These are phyloP conservation scores for Lasioglossum albipes DNA, from an alignment of 1,140 invertebrate species.

Conservation along the genomic window DNA sequence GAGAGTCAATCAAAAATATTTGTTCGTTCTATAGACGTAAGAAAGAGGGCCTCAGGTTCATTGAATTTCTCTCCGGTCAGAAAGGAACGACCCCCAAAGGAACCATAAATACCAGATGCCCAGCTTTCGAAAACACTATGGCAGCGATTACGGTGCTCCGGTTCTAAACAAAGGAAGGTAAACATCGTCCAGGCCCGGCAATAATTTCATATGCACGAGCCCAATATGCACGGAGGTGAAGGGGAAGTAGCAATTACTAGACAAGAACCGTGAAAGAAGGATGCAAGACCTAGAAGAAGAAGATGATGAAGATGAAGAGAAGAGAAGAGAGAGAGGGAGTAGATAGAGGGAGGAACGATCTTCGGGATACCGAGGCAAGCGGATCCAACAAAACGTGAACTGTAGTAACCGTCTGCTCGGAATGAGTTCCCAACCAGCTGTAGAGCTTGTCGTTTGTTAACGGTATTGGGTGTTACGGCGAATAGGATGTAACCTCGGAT, in stretches of 20 bases:
- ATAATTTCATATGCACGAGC: not conserved
- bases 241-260: not conserved
- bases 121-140: too few species aligned
- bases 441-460: slow-evolving; percentile 38
- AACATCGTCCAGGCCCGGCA: too few species aligned
- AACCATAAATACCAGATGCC: too few species aligned
- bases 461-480: slow-evolving; percentile 58
- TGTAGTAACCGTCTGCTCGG: slow-evolving; percentile 23
- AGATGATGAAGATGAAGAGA: not conserved
- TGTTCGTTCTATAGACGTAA: too few species aligned
- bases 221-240: not conserved
- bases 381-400: not conserved
- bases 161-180: too few species aligned
- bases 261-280: not conserved
- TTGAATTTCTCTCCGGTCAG: too few species aligned
- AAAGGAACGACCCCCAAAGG: too few species aligned
- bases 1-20: too few species aligned
- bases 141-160: too few species aligned
- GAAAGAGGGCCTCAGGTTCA: too few species aligned
- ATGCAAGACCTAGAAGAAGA: too few species aligned
- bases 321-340: too few species aligned
- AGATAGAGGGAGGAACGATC: slow-evolving; percentile 13
- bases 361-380: slow-evolving; percentile 5
- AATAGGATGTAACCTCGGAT: slow-evolving; percentile 47
- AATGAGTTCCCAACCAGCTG: slow-evolving; percentile 42